Percentiles rank a stretch among this genome's conserved stretches.
Conservation (phyloP, 2,113 vertebrate genomes). For the Toxotes chatareus region DNA sequence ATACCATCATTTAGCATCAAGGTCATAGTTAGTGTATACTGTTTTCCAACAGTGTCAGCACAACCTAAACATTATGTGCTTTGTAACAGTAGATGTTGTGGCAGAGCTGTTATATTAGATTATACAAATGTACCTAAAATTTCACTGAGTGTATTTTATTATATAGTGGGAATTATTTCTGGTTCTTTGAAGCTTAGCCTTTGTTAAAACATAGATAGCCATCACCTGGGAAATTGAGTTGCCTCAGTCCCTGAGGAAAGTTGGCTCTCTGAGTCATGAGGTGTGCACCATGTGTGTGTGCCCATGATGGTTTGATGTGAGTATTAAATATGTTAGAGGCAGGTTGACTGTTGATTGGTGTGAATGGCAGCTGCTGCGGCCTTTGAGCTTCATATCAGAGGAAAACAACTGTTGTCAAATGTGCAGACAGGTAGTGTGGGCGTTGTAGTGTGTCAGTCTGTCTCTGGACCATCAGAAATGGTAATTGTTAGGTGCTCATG, state of each 20-base stretch:
- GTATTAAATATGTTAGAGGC: slow-evolving; percentile 1
- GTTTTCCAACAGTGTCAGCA: too few relatives aligned
- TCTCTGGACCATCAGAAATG: slow-evolving; percentile 9
- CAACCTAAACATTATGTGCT: too few relatives aligned
- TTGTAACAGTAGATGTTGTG: too few relatives aligned
- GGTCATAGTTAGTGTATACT: not conserved
- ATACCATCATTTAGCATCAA: not conserved
- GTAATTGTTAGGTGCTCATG: slow-evolving; percentile 34
- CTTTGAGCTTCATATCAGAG: not conserved
- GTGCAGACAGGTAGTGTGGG: slow-evolving; percentile 1
- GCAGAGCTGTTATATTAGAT: too few relatives aligned
- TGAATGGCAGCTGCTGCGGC: slow-evolving; percentile 10
- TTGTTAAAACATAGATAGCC: slow-evolving; percentile 3
- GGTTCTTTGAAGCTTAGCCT: too few relatives aligned
- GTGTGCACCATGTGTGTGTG: not conserved
- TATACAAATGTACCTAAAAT: too few relatives aligned
- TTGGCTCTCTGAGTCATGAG: not conserved
- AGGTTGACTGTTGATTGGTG: not conserved
- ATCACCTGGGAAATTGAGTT: not conserved
- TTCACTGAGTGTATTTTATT: too few relatives aligned
- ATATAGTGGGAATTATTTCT: too few relatives aligned
- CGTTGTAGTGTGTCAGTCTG: not conserved
- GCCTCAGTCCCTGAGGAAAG: not conserved
- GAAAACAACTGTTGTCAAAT: not conserved
- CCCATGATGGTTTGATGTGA: not conserved